Conservation (phyloP, 2,888 invertebrate species). For the Celastrina argiolus region DNA sequence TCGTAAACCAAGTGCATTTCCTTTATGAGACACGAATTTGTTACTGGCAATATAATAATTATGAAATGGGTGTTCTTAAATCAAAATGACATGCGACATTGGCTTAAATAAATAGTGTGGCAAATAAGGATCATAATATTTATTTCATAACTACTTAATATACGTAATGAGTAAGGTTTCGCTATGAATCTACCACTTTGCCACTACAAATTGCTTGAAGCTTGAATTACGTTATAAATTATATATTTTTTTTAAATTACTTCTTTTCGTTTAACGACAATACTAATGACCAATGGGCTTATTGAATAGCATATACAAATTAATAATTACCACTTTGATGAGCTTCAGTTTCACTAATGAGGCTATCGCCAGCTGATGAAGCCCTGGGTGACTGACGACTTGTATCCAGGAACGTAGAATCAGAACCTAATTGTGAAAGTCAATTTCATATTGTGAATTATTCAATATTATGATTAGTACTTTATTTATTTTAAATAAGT, state of each 20-base stretch:
- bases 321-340: constrained; percentile 70
- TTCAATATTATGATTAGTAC: neutral
- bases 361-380: constrained; percentile 69
- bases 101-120: constrained; percentile 65
- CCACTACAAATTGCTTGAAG: constrained; percentile 67
- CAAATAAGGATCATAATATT: constrained; percentile 57
- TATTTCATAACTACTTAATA: constrained; percentile 55
- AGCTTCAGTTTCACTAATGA: constrained; percentile 70
- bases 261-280: neutral
- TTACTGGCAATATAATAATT: constrained; percentile 22
- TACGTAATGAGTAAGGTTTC: constrained; percentile 69
- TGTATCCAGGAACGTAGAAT: constrained; percentile 68
- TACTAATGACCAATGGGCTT: neutral
- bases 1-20: constrained; percentile 6
- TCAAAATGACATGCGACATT: constrained; percentile 57
- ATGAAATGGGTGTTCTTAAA: constrained; percentile 28
- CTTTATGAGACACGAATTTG: neutral
- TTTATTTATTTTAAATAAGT: too few species aligned
- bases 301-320: constrained; percentile 6
- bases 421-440: constrained; percentile 55
- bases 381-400: constrained; percentile 69
- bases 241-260: neutral
- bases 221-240: constrained; percentile 39
- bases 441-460: neutral
- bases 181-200: constrained; percentile 77